Evolutionary conservation across 2,113 vertebrate genomes (phyloP), one percentile per base, ranked within the genome.

Genomic region (Serilophus lunatus): DNA sequence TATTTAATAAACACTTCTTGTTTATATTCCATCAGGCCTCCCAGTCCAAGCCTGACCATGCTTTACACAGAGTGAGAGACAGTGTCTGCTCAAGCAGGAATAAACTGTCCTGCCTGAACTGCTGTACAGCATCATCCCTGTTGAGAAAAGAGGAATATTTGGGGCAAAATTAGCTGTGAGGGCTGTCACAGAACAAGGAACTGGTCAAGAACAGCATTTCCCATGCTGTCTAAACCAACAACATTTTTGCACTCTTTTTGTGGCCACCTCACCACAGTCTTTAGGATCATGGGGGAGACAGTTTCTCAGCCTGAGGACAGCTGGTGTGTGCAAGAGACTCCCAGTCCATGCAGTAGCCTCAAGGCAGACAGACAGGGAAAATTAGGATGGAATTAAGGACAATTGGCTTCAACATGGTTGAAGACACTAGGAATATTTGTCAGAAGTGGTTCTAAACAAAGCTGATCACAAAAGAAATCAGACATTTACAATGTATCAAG

Each of bases 1-100:
- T 90, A 92, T 92, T 96, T 86, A 92, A 92, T 85, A 88, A 95
- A 92, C 77, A 86, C 8, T 45, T 23, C 49, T 57, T 92, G 82
- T 88, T 95, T 89, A 79, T 93, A 45, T 66, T 91, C 57, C 57
- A 78, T 38, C 64, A 83, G 82, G 47, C 50, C 82, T 88, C 60
- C 50, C 45, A 38, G 84, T 42, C 78, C 88, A 59, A 68, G 68
- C 26, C 72, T 71, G 76, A 68, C 72, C 82, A 38, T 19, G 75
- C 35, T 92, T 92, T 85, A 45, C n/a, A 54, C 50, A 29, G 29
- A 69, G 50, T 56, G 70, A 63, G 71, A 93, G 75, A 36, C 61
- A 42, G 25, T 6, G 56, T 65, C 60, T 91, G 68, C 64, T 72
- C 4, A 0, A 56, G 60, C n/a, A 86, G 76, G 80, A 90, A 29